Base-by-base conservation (phyloP, 2,888 invertebrate genomes). In the Crossocerus cetratus region DNA sequence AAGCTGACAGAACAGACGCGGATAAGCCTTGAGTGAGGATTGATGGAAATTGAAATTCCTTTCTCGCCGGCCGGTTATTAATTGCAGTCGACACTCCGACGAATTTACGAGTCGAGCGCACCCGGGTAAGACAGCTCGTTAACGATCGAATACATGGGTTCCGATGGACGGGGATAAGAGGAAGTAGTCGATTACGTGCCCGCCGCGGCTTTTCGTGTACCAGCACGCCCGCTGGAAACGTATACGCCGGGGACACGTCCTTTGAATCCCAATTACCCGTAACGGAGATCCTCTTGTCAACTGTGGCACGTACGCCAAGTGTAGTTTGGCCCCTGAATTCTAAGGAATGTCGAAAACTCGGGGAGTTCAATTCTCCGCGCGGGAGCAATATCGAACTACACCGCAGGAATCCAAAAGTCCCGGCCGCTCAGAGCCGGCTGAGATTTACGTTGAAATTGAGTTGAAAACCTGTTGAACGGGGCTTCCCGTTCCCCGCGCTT, bases 151-250 rank as follows among this genome's bases (percentile, higher is more conserved):
- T 20, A 66, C n/a, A 23, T 11, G 14, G 55, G 21, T 53, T 54
- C 20, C 22, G 20, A 14, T n/a, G 14, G 59, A 32, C 60, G 61
- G 22, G 49, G 69, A 73, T 73, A 67, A 43, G 59, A 68, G 70
- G 73, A 73, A 77, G 67, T 23, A 67, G 64, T 22, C 44, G 14
- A 58, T 73, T 73, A 73, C 69, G 73, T 68, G 74, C 59, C 60
- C 53, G 11, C 22, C 62, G 44, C 23, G 16, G 45, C 45, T 22
- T 60, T 32, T 49, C 18, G 42, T 66, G 53, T 61, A 32, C 67
- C 20, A 76, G 18, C 54, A 42, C 53, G 54, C 13, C 44, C 2
- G 56, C 43, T 66, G 69, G 69, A 72, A 66, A 63, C 21, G 55
- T 74, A 53, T 67, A n/a, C 68, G 45, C 20, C 18, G 23, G 11